A percentile compares a stretch with the other conserved stretches of the same genome.
phyloP scores from a whole-genome alignment of 30 jellyfish, hydroid and myxozoan genomes.

The Hydractinia symbiolongicarpus region DNA sequence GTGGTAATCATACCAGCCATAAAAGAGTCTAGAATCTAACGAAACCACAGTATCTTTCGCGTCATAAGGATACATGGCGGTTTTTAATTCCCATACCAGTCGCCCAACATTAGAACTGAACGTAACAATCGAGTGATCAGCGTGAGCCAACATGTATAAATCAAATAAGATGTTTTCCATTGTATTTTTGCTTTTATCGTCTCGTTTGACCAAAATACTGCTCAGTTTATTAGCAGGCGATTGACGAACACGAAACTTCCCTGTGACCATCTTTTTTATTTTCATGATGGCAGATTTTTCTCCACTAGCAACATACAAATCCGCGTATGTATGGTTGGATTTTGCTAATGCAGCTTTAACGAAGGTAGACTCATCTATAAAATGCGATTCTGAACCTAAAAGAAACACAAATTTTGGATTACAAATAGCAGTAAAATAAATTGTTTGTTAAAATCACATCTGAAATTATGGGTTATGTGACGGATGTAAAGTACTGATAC shows the following conservation, averaged over 20 bases:
- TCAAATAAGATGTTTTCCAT: constrained; percentile 14
- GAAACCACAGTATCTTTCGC: neutral
- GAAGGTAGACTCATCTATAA: neutral
- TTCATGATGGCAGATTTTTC: too few relatives aligned
- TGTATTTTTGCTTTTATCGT: neutral
- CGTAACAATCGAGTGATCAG: constrained; percentile 12
- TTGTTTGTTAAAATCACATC: too few relatives aligned
- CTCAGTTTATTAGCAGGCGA: neutral
- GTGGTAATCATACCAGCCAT: constrained; percentile 1
- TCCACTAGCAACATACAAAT: too few relatives aligned
- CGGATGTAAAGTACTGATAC: too few relatives aligned
- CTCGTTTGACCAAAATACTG: neutral
- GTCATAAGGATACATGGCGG: neutral
- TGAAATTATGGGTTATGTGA: too few relatives aligned
- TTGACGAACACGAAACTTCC: neutral
- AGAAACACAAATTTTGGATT: neutral
- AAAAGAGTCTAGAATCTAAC: neutral
- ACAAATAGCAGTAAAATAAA: too few relatives aligned
- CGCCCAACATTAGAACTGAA: constrained; percentile 27
- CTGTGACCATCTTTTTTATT: neutral
- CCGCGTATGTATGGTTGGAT: too few relatives aligned
- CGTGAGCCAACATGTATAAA: neutral
- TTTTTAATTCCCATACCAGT: constrained; percentile 6
- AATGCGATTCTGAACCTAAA: constrained; percentile 13
- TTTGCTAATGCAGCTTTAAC: neutral